These are phyloP conservation scores for Lagria hirta DNA, from an alignment of 2,888 invertebrate species.

Conservation along the genomic window DNA sequence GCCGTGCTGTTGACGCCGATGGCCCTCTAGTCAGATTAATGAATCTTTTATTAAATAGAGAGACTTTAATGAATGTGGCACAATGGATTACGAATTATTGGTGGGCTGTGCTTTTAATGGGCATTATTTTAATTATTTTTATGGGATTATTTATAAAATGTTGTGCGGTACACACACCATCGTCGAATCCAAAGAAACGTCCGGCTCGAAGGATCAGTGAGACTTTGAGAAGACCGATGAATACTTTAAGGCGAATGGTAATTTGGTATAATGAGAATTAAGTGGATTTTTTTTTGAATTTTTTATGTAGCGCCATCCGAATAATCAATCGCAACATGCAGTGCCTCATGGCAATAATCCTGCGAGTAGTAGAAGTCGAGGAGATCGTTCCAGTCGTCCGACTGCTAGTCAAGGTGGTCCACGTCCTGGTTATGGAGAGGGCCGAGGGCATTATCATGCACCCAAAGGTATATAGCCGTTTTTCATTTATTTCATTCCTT, in stretches of 20 bases:
- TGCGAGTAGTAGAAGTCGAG: slow-evolving; percentile 45
- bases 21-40: slow-evolving; percentile 95
- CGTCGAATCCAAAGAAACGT: slow-evolving; percentile 96
- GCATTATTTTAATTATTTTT: slow-evolving; percentile 87
- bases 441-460: slow-evolving; percentile 68
- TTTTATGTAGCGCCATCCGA: slow-evolving; percentile 46
- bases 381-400: slow-evolving; percentile 50
- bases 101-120: slow-evolving; percentile 93
- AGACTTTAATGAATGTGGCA: slow-evolving; percentile 83
- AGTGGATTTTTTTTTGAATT: slow-evolving; percentile 2
- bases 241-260: slow-evolving; percentile 88
- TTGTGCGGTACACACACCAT: slow-evolving; percentile 99
- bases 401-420: slow-evolving; percentile 60
- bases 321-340: slow-evolving; percentile 45
- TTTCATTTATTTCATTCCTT: no score
- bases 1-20: slow-evolving; percentile 97
- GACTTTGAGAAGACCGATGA: slow-evolving; percentile 87
- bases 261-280: no score
- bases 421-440: slow-evolving; percentile 70
- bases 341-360: slow-evolving; percentile 38
- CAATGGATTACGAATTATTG: slow-evolving; percentile 95
- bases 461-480: slow-evolving; percentile 62
- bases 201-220: slow-evolving; percentile 93
- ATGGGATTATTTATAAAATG: slow-evolving; percentile 99
- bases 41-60: slow-evolving; percentile 89